Conservation (phyloP, 2,888 invertebrate genomes). For the Polylopha cassiicola region DNA sequence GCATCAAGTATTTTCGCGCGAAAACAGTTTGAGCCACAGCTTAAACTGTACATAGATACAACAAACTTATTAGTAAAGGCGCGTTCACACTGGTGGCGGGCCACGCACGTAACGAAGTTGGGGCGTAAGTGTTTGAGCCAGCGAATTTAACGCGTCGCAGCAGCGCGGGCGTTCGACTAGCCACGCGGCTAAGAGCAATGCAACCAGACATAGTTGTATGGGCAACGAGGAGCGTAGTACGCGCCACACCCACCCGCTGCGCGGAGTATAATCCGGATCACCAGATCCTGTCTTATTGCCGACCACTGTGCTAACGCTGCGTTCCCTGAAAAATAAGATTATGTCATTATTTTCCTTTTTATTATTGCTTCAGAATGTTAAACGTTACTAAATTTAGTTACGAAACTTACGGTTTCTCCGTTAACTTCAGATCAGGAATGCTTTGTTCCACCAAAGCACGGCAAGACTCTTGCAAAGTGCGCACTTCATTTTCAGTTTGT, state of each 20-base stretch:
- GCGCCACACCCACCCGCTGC: slow-evolving; percentile 83
- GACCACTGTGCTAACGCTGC: slow-evolving; percentile 42
- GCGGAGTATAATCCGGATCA: slow-evolving; percentile 75
- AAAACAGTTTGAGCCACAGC: slow-evolving; percentile 1
- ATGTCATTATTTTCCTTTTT: too few species aligned
- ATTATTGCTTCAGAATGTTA: not conserved
- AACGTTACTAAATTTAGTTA: not conserved
- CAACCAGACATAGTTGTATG: slow-evolving; percentile 85
- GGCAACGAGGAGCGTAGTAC: slow-evolving; percentile 86
- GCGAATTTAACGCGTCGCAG: slow-evolving; percentile 87
- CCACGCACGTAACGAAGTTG: slow-evolving; percentile 89
- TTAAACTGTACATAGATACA: slow-evolving; percentile 11
- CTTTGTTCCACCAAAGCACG: slow-evolving; percentile 74
- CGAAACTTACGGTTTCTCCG: slow-evolving; percentile 56
- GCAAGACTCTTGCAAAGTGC: slow-evolving; percentile 82
- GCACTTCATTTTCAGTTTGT: slow-evolving; percentile 83
- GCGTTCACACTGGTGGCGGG: slow-evolving; percentile 84
- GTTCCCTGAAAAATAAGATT: too few species aligned
- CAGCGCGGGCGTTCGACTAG: slow-evolving; percentile 86
- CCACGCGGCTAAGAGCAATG: slow-evolving; percentile 85
- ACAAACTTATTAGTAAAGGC: slow-evolving; percentile 30
- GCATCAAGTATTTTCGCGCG: slow-evolving; percentile 9
- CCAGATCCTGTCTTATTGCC: slow-evolving; percentile 74
- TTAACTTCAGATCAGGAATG: slow-evolving; percentile 65
- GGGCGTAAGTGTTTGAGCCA: slow-evolving; percentile 85